These are phyloP conservation scores for Oceanodroma tethys DNA, from an alignment of 2,113 vertebrate genomes.

Conservation along the genomic window DNA sequence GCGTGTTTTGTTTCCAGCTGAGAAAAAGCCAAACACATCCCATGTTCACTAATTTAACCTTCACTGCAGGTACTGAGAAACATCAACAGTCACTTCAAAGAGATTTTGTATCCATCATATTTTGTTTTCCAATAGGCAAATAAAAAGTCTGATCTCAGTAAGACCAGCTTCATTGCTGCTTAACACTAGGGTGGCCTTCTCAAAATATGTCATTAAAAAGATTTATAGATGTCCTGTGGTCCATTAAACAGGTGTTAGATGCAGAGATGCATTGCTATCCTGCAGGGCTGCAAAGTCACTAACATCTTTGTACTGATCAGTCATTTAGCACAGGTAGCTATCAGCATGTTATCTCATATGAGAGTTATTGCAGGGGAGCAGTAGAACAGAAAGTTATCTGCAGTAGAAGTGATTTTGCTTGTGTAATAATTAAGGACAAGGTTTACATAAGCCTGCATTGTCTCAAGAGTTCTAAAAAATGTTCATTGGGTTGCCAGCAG, in stretches of 20 bases:
- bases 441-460: neutral
- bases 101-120: neutral
- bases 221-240: conserved; percentile 30
- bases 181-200: neutral
- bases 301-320: conserved; percentile 14
- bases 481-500: neutral
- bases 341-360: neutral
- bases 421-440: neutral
- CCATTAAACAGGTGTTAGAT: conserved; percentile 30
- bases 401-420: neutral
- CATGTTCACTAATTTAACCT: neutral
- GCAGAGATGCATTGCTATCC: neutral
- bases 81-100: neutral
- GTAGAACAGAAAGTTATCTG: neutral
- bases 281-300: neutral
- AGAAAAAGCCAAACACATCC: neutral
- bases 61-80: neutral
- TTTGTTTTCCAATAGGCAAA: neutral
- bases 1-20: neutral
- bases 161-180: conserved; percentile 2
- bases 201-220: conserved; percentile 19
- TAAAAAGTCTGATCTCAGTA: neutral
- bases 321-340: conserved; percentile 14
- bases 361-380: neutral
- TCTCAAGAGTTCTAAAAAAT: neutral